Evolutionary conservation across 2,888 invertebrate species (phyloP), one percentile per base, ranked within the genome.

Genomic region (Caenorhabditis afra): DNA sequence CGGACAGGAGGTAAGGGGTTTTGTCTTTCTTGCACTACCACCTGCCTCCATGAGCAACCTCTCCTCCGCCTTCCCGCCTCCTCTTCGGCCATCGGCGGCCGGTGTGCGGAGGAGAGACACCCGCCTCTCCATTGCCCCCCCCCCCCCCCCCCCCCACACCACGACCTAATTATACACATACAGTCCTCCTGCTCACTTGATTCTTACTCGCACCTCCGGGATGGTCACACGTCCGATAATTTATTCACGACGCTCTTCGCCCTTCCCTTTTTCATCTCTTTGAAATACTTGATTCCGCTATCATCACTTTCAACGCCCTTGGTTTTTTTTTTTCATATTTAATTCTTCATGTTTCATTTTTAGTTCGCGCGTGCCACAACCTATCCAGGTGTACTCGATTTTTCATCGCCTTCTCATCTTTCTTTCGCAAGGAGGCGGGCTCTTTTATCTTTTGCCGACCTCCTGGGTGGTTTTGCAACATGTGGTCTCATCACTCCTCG

Each of bases 111-210:
- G 29, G 3, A 7, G 29, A 7, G 29, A 29, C 29, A 29, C 29
- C 29, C 29, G 29, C 29, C 29, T 29, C 29, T 29, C 29, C n/a
- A n/a, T n/a, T n/a, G n/a, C n/a, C n/a, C n/a, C n/a, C n/a, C n/a
- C n/a, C n/a, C n/a, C n/a, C n/a, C n/a, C n/a, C 59, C 29, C 52
- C 47, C 53, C 71, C 55, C 64, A 44, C 73, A 64, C 45, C 64
- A 50, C 64, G 58, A 58, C 64, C 73, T 73, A 73, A 73, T 73
- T 73, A 73, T 73, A 73, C 73, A 73, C 73, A 73, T 73, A 73
- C 64, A 73, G 73, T 73, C 73, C 73, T 73, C 57, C 64, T 73
- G 64, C 64, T 73, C 73, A 64, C 58, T 71, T 71, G 50, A 70
- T 64, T 62, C 55, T 55, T 29, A 55, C 71, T 49, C 44, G 64